Evolutionary conservation across 1,140 invertebrate genomes (phyloP), one percentile per base, ranked within the genome.

Genomic region (Lordiphosa stackelbergi): DNA sequence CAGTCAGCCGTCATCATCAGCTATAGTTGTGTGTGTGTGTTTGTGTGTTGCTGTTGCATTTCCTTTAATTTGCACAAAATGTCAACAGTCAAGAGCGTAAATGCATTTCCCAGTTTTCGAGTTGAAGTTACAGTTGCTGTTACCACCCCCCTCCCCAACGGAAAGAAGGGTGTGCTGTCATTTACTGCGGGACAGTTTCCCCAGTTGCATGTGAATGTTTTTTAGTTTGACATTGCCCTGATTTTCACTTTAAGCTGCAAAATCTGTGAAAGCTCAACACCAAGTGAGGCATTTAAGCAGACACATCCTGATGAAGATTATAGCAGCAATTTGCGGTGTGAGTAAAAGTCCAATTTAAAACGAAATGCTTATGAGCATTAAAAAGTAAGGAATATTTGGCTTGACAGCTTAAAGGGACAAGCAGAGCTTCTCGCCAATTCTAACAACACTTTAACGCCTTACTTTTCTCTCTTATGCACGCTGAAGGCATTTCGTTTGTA

Each of bases 81-180:
- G 71, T 81, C 75, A 79, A 79, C 75, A 81, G 56, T 49, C 61
- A 81, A 79, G 49, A 66, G 73, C 56, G 36, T 58, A 69, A 71
- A 78, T 72, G 68, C 73, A 68, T 75, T 75, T 60, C 40, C 49
- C 53, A 43, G 43, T 61, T 56, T 37, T 45, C 24, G 6, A 64
- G 42, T 48, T 22, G 19, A 37, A 51, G 41, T 34, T 57, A 37
- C 28, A 48, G 11, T 28, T 34, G 24, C 24, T 40, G n/a, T 35
- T 5, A 8, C 16, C 6, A 9, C n/a, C 11, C n/a, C 12, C 19
- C 34, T 36, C 7, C 16, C 48, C 5, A 10, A 19, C 48, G 38
- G 34, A 37, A 24, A 38, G 13, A 5, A 8, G 51, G 40, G 16
- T 22, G 41, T 22, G 47, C 54, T 37, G 63, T 42, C 47, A 53